Conservation (phyloP, 2,797 vertebrate genomes). For the Spatula clypeata region DNA sequence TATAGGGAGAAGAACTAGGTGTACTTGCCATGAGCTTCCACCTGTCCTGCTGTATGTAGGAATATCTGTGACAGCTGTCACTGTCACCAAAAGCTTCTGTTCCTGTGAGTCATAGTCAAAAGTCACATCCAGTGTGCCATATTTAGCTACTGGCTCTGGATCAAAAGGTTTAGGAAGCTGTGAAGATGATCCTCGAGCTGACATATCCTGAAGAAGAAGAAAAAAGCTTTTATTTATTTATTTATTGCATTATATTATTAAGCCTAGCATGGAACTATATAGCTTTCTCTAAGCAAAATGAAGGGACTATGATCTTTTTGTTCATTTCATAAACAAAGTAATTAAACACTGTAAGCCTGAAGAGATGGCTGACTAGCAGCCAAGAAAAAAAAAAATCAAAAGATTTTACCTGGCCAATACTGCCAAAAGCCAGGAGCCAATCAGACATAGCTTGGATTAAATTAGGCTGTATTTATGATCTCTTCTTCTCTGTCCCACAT, state of each 20-base stretch:
- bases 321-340: constrained; percentile 38
- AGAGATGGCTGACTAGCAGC: not conserved
- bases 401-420: not conserved
- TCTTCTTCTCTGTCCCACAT: not conserved
- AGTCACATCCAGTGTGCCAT: constrained; percentile 95
- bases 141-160: constrained; percentile 92
- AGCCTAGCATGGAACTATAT: constrained; percentile 2
- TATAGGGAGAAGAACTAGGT: constrained; percentile 95
- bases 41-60: constrained; percentile 91
- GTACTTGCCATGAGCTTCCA: constrained; percentile 96
- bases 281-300: not conserved
- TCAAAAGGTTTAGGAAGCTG: constrained; percentile 95
- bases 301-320: constrained; percentile 16
- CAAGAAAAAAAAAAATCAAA: constrained; percentile 7
- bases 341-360: constrained; percentile 1
- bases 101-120: constrained; percentile 95
- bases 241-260: constrained; percentile 60
- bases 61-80: constrained; percentile 95
- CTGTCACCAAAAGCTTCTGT: constrained; percentile 93
- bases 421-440: not conserved
- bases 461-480: not conserved
- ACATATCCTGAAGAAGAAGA: constrained; percentile 88
- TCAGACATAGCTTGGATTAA: not conserved
- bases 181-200: constrained; percentile 92
- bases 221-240: constrained; percentile 64